phyloP scores from a whole-genome alignment of 2,113 vertebrate species.

The Anthoscopus minutus region DNA sequence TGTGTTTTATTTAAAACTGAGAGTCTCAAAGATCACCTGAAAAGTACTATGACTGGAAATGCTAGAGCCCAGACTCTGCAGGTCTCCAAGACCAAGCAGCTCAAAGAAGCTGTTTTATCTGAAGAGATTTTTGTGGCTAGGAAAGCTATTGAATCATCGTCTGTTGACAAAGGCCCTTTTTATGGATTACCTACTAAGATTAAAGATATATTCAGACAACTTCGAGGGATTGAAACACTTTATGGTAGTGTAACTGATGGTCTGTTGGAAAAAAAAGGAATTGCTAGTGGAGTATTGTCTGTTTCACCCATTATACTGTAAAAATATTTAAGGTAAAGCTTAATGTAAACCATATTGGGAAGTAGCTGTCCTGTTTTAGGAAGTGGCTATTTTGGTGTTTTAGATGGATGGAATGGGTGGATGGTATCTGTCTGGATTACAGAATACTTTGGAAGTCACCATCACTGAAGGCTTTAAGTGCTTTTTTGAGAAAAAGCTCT shows the following conservation, averaged over 20 bases:
- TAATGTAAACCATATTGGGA: background rate
- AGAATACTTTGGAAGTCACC: background rate
- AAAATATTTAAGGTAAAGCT: background rate
- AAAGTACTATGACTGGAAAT: conserved; percentile 85
- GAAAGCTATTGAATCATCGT: conserved; percentile 70
- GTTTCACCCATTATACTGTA: background rate
- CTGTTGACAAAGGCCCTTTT: conserved; percentile 87
- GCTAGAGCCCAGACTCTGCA: conserved; percentile 71
- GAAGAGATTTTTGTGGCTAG: conserved; percentile 83
- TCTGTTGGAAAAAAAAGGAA: background rate
- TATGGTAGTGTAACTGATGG: conserved; percentile 79
- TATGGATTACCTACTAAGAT: conserved; percentile 93
- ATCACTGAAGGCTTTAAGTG: background rate
- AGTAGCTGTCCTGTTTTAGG: background rate
- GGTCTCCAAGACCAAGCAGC: conserved; percentile 74
- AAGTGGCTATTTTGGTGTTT: background rate
- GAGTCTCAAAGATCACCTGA: conserved; percentile 84
- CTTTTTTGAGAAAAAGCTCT: background rate
- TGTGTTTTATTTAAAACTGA: conserved; percentile 47
- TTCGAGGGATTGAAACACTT: conserved; percentile 85
- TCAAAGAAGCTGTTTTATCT: conserved; percentile 79
- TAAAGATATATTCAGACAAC: conserved; percentile 81
- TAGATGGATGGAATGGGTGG: background rate
- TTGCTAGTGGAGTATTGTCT: background rate
- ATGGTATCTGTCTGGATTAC: background rate